phyloP scores from a whole-genome alignment of 2,113 vertebrate genomes.

The Phaetusa simplex region DNA sequence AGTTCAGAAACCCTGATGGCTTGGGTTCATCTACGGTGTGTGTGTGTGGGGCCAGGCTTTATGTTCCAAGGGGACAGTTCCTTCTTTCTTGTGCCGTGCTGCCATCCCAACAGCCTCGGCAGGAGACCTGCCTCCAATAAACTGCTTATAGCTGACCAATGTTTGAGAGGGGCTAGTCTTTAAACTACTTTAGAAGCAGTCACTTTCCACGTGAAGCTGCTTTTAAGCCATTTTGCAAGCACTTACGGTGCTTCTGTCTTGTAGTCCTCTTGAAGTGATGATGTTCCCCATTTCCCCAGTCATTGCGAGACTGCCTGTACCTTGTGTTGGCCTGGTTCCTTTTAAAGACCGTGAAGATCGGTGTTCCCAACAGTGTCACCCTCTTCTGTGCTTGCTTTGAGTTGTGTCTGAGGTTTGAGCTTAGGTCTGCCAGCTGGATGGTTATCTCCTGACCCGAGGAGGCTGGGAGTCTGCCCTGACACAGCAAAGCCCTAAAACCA shows the following conservation, averaged over 20 bases:
- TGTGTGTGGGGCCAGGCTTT: background rate
- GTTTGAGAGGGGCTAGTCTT: background rate
- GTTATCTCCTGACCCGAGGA: background rate
- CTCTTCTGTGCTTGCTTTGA: background rate
- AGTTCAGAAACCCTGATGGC: background rate
- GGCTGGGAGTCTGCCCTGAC: background rate
- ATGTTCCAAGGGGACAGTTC: background rate
- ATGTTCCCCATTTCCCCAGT: background rate
- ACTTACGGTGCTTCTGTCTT: background rate
- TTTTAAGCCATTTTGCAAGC: background rate
- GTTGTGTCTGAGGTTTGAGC: background rate
- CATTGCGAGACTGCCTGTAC: background rate
- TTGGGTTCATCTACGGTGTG: fast-evolving
- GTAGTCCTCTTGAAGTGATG: background rate
- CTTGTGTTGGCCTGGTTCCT: background rate
- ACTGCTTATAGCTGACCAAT: background rate
- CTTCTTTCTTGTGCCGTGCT: background rate
- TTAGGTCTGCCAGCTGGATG: background rate
- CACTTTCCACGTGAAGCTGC: background rate
- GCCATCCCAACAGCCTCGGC: background rate
- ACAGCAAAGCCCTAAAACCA: background rate
- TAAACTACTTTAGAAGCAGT: background rate
- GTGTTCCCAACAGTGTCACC: background rate
- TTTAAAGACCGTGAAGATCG: background rate
- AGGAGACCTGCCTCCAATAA: background rate